Evolutionary conservation across 2,113 vertebrate species (phyloP).

Genomic region (Ptilonorhynchus violaceus): DNA sequence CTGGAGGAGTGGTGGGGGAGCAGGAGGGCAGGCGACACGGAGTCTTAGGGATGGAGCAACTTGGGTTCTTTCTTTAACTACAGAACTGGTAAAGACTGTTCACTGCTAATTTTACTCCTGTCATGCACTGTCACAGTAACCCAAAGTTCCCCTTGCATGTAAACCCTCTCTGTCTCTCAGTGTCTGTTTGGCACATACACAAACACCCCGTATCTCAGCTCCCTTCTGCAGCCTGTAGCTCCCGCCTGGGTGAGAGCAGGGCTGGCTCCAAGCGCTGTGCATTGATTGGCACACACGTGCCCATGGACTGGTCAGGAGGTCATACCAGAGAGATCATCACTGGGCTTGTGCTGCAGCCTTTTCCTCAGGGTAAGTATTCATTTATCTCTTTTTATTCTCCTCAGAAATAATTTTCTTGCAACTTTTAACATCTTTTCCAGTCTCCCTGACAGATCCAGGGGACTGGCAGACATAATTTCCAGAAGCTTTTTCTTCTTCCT

Average conservation of each 20-base stretch:
- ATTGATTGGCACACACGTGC: accelerated
- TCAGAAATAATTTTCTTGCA: neutral
- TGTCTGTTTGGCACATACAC: neutral
- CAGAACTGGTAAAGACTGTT: neutral
- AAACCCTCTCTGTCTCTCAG: neutral
- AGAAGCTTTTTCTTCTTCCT: neutral
- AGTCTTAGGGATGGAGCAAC: neutral
- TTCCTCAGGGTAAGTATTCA: neutral
- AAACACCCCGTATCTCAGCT: neutral
- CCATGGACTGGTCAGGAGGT: neutral
- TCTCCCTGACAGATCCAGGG: neutral
- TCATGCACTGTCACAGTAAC: neutral
- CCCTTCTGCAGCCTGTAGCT: accelerated
- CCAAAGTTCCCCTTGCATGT: accelerated
- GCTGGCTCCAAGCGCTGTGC: neutral
- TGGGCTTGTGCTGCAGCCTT: neutral
- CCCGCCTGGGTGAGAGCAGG: neutral
- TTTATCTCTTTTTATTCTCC: neutral
- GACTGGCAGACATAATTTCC: neutral
- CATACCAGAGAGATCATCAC: neutral
- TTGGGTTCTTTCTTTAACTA: neutral
- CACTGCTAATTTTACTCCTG: neutral
- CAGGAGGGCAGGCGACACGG: accelerated
- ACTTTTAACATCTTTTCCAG: neutral
- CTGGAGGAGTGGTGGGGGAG: neutral